phyloP scores from a whole-genome alignment of 2,113 vertebrate species.

The Potamarius usumacintae region DNA sequence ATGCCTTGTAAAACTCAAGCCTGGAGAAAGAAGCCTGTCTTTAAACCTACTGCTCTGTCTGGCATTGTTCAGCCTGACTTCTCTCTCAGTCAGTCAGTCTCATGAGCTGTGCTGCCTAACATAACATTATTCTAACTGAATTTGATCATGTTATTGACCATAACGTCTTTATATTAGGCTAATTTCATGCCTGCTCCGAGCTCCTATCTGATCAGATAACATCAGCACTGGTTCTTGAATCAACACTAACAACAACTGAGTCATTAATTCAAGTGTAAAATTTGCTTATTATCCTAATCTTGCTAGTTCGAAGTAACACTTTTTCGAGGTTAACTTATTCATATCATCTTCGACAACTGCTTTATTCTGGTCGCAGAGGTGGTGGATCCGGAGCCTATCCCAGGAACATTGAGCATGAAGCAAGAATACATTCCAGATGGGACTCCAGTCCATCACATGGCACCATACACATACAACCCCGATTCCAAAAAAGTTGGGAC shows the following conservation, averaged over 20 bases:
- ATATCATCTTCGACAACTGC: not conserved
- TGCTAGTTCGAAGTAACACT: not conserved
- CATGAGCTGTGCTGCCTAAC: not conserved
- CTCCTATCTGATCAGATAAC: not conserved
- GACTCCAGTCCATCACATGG: no score
- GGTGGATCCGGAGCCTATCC: no score
- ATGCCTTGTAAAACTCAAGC: constrained; percentile 11
- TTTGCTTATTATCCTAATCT: not conserved
- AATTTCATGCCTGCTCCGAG: not conserved
- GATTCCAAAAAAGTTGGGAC: no score
- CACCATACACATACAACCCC: not conserved
- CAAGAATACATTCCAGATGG: no score
- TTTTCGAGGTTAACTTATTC: not conserved
- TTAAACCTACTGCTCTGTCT: constrained; percentile 1
- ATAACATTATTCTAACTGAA: constrained; percentile 11
- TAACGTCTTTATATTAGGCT: not conserved
- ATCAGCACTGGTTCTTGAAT: not conserved
- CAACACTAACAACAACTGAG: not conserved
- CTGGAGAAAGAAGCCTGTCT: constrained; percentile 3
- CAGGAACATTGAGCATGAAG: no score
- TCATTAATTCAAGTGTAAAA: not conserved
- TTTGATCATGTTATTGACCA: not conserved
- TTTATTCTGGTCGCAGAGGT: no score
- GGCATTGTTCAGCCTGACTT: not conserved
- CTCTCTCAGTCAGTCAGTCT: not conserved